These are phyloP conservation scores for Synanthedon tipuliformis DNA, from an alignment of 2,888 invertebrate species.

Conservation along the genomic window DNA sequence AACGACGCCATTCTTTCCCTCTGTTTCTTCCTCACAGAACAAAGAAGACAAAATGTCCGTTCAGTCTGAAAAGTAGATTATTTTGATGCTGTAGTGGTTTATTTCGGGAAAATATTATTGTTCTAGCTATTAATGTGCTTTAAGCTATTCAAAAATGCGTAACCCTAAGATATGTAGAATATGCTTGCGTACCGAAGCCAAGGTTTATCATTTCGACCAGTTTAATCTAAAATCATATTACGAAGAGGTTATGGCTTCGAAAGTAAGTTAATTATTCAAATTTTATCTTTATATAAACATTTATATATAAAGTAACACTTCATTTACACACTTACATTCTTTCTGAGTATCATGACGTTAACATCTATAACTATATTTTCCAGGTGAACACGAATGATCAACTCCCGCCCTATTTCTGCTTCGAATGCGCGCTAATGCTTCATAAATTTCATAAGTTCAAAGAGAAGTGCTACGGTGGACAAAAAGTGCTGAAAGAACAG, in stretches of 20 bases:
- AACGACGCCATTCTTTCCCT: too few relatives aligned
- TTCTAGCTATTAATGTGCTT: too few relatives aligned
- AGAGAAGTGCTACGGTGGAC: conserved; percentile 40
- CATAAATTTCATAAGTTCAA: conserved; percentile 49
- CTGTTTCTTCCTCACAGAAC: too few relatives aligned
- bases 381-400: conserved; percentile 34
- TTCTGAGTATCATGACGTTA: neutral
- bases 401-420: conserved; percentile 44
- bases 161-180: conserved; percentile 41
- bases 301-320: too few relatives aligned
- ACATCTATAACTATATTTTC: conserved; percentile 3
- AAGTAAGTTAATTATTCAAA: conserved; percentile 23
- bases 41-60: too few relatives aligned
- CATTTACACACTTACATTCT: neutral
- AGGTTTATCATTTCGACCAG: conserved; percentile 30
- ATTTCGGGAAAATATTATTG: too few relatives aligned
- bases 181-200: conserved; percentile 35
- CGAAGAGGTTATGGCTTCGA: conserved; percentile 39
- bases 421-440: conserved; percentile 40
- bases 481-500: conserved; percentile 31
- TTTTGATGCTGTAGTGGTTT: too few relatives aligned
- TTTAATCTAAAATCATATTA: conserved; percentile 39
- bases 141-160: conserved; percentile 2
- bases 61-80: too few relatives aligned
- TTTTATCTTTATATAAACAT: neutral